Evolutionary conservation across 2,797 vertebrate genomes (phyloP).

Genomic region (Bradypus variegatus): DNA sequence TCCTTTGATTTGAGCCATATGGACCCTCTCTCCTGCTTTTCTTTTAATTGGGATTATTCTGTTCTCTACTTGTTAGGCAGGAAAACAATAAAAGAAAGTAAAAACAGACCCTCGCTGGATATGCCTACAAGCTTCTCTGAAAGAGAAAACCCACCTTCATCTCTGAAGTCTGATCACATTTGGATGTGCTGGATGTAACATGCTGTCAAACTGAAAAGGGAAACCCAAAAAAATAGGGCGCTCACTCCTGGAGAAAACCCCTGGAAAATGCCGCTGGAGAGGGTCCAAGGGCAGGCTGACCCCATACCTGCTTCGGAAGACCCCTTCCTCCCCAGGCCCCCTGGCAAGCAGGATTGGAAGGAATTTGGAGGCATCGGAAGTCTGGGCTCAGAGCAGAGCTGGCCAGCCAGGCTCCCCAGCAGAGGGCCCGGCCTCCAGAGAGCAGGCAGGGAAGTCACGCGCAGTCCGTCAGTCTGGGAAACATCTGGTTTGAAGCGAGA

Average conservation of each 20-base stretch:
- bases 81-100: not conserved
- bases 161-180: not conserved
- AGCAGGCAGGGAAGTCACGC: not conserved
- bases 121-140: not conserved
- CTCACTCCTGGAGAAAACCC: not conserved
- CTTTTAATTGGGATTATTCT: not conserved
- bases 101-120: not conserved
- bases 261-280: accelerated
- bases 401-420: not conserved
- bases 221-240: not conserved
- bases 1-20: constrained; percentile 44
- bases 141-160: not conserved
- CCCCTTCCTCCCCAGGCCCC: not conserved
- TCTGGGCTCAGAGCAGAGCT: not conserved
- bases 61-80: not conserved
- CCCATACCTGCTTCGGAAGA: accelerated
- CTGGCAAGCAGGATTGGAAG: not conserved
- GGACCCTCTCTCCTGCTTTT: not conserved
- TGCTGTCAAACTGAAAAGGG: not conserved
- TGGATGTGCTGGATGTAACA: too few relatives aligned
- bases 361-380: not conserved
- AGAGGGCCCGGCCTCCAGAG: not conserved
- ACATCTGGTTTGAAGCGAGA: not conserved
- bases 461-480: not conserved
- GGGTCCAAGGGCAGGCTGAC: too few relatives aligned